Evolutionary conservation across 2,113 vertebrate species (phyloP).

Genomic region (Delphinapterus leucas): DNA sequence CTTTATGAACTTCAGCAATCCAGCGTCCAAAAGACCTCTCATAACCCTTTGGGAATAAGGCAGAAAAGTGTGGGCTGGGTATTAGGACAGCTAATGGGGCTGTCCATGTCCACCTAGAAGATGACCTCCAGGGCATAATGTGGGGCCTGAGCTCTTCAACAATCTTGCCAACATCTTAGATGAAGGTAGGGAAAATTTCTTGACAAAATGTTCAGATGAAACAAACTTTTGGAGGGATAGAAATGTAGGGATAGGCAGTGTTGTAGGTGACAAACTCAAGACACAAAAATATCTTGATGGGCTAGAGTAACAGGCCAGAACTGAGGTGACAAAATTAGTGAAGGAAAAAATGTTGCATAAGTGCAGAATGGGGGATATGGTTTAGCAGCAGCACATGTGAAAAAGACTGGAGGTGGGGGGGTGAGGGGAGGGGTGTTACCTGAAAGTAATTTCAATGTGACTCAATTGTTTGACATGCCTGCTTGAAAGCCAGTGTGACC

Average conservation of each 20-base stretch:
- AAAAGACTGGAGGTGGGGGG: background rate
- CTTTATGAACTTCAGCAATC: background rate
- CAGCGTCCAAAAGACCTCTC: background rate
- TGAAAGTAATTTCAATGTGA: constrained; percentile 58
- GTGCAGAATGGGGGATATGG: background rate
- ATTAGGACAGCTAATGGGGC: background rate
- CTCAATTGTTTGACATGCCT: background rate
- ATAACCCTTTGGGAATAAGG: background rate
- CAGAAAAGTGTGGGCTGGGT: background rate
- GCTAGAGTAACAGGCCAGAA: background rate
- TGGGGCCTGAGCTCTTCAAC: background rate
- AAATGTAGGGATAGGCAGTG: background rate
- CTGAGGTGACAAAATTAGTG: background rate
- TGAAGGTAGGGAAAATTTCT: background rate
- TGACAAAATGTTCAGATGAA: background rate
- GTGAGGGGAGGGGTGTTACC: background rate
- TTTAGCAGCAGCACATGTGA: constrained; percentile 30
- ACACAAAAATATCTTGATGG: background rate
- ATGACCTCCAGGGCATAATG: background rate
- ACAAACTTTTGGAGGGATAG: background rate
- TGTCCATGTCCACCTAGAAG: background rate
- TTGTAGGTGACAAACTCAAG: background rate
- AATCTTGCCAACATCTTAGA: background rate
- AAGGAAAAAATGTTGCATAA: background rate
- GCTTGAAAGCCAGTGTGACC: background rate